A percentile compares a stretch with the other conserved stretches of the same genome.
phyloP scores from a whole-genome alignment of 2,888 invertebrate species.

The Conops quadrifasciatus region DNA sequence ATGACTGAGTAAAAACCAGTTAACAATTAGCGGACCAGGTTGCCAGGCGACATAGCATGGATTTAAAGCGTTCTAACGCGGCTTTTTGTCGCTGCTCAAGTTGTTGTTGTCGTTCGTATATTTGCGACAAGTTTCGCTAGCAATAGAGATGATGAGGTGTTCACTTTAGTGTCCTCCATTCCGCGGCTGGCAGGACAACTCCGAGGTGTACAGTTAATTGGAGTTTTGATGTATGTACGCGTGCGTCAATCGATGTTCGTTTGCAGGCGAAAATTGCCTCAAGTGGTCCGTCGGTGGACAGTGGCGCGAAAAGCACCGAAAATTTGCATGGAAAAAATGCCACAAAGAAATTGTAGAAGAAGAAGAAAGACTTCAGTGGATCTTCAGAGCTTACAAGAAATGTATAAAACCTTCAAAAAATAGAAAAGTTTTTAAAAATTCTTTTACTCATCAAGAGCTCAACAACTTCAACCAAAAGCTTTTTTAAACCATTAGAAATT shows the following conservation, averaged over 20 bases:
- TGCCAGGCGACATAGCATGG: conserved; percentile 2
- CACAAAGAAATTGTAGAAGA: too few relatives aligned
- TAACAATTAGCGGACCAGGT: conserved; percentile 29
- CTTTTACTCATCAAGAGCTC: too few relatives aligned
- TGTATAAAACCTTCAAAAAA: too few relatives aligned
- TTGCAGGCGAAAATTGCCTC: background rate
- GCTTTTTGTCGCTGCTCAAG: background rate
- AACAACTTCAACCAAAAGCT: too few relatives aligned
- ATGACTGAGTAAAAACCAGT: conserved; percentile 28
- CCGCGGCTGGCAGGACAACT: conserved; percentile 17
- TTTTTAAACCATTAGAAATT: too few relatives aligned
- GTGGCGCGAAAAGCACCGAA: too few relatives aligned
- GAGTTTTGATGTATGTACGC: conserved; percentile 35
- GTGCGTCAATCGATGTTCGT: conserved; percentile 28
- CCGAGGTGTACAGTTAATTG: conserved; percentile 35
- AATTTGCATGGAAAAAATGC: too few relatives aligned
- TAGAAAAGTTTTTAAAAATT: too few relatives aligned
- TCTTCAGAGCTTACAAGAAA: too few relatives aligned
- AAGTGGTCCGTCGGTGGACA: too few relatives aligned
- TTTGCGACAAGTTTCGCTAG: background rate
- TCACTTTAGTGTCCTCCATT: conserved; percentile 28
- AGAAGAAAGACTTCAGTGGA: too few relatives aligned
- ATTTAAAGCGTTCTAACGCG: conserved; percentile 6
- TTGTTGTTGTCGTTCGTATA: background rate
- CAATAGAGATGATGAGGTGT: conserved; percentile 5